These are phyloP conservation scores for Trachymyrmex cornetzi DNA, from an alignment of 1,140 invertebrate species.

Conservation along the genomic window DNA sequence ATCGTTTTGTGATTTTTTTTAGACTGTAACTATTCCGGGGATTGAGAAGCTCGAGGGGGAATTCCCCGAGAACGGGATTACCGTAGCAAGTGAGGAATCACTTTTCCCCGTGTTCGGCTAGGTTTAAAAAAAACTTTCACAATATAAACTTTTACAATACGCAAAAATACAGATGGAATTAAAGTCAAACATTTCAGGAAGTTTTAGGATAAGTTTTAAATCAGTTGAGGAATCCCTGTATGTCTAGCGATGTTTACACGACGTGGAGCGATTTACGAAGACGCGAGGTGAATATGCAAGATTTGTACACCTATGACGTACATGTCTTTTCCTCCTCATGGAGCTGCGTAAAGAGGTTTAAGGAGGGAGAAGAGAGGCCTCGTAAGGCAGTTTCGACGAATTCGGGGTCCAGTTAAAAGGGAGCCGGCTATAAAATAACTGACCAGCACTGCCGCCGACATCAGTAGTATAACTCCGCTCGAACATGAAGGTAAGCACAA, in stretches of 20 bases:
- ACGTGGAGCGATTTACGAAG: neutral
- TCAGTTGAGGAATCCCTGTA: neutral
- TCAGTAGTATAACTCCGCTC: conserved; percentile 75
- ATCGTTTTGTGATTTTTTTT: conserved; percentile 9
- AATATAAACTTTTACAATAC: too few relatives aligned
- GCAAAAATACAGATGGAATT: conserved; percentile 34
- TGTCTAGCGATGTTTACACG: conserved; percentile 30
- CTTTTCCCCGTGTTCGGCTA: neutral
- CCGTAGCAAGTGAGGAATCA: neutral
- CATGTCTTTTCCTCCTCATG: conserved; percentile 1
- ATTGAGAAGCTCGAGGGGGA: neutral
- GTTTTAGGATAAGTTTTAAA: neutral
- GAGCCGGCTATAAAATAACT: conserved; percentile 75
- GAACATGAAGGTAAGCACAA: conserved; percentile 79
- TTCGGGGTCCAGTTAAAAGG: conserved; percentile 68
- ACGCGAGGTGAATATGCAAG: neutral
- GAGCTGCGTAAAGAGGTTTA: neutral
- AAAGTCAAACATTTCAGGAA: neutral
- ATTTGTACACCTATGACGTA: conserved; percentile 43
- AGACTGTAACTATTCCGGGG: neutral
- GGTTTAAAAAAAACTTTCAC: neutral
- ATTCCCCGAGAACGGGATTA: neutral
- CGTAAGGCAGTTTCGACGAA: conserved; percentile 56
- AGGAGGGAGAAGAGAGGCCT: neutral
- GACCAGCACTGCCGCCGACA: conserved; percentile 66